phyloP scores from a whole-genome alignment of 1,140 invertebrate genomes.

The Dinoponera quadriceps region DNA sequence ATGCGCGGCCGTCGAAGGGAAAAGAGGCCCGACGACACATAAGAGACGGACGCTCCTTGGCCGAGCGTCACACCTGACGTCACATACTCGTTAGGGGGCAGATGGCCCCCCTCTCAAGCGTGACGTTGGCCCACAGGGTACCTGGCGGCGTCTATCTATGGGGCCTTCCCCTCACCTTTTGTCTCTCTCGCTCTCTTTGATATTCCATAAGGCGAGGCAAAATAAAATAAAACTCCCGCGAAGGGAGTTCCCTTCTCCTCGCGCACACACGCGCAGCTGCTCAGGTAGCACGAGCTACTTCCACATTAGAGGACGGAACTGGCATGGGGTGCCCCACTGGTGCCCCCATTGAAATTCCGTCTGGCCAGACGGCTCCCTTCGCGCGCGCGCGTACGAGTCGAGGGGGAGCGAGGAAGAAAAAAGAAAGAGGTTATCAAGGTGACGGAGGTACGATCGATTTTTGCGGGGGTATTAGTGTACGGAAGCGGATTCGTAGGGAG shows the following conservation, averaged over 20 bases:
- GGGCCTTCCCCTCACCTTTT: conserved; percentile 54
- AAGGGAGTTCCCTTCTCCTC: conserved; percentile 73
- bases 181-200: conserved; percentile 53
- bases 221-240: conserved; percentile 82
- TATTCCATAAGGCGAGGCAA: conserved; percentile 82
- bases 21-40: neutral
- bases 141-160: conserved; percentile 79
- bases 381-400: conserved; percentile 26
- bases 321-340: conserved; percentile 71
- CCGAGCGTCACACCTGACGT: conserved; percentile 84
- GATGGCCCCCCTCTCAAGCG: conserved; percentile 85
- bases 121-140: conserved; percentile 82
- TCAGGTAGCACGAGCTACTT: conserved; percentile 85
- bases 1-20: neutral
- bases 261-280: conserved; percentile 81
- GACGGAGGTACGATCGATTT: conserved; percentile 72
- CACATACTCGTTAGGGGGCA: conserved; percentile 84
- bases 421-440: conserved; percentile 74
- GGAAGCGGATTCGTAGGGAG: conserved; percentile 37
- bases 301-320: conserved; percentile 80
- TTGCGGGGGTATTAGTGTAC: conserved; percentile 65
- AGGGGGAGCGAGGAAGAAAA: conserved; percentile 45
- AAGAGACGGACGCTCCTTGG: conserved; percentile 76
- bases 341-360: conserved; percentile 78
- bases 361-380: conserved; percentile 77